These are phyloP conservation scores for Phaethon lepturus DNA, from an alignment of 2,113 vertebrate genomes.

Conservation along the genomic window DNA sequence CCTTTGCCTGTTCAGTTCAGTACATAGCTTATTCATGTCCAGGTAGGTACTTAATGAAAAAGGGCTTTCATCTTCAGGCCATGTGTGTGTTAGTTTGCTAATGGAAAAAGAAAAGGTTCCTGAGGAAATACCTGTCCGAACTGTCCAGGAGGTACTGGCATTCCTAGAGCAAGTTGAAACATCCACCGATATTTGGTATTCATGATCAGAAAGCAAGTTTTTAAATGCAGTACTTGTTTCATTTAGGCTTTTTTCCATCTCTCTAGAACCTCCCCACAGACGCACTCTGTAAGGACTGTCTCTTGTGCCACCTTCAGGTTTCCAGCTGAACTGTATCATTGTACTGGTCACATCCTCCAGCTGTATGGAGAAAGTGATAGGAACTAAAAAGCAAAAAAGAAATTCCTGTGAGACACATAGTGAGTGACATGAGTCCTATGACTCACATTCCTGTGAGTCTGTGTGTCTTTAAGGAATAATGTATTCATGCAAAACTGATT, in stretches of 20 bases:
- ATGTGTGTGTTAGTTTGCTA: not conserved
- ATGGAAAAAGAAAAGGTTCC: not conserved
- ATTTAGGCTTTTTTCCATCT: not conserved
- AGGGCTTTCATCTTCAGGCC: not conserved
- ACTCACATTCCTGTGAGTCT: too few species aligned
- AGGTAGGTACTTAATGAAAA: not conserved
- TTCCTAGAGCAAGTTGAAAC: slow-evolving; percentile 34
- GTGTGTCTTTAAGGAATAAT: not conserved
- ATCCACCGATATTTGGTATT: slow-evolving; percentile 29
- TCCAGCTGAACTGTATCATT: slow-evolving; percentile 10
- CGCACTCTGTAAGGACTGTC: not conserved
- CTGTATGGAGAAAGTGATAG: not conserved
- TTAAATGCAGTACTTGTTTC: not conserved
- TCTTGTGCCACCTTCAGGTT: not conserved
- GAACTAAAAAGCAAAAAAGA: slow-evolving; percentile 1
- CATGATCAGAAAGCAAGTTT: not conserved
- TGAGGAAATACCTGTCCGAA: slow-evolving; percentile 58
- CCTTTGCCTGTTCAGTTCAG: not conserved
- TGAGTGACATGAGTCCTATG: not conserved
- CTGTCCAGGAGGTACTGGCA: not conserved
- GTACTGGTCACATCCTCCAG: not conserved
- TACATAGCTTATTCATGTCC: not conserved
- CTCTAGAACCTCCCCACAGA: not conserved
- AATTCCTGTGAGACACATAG: not conserved
- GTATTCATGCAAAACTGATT: not conserved